phyloP scores from a whole-genome alignment of 2,113 vertebrate genomes.

The Equus quagga region DNA sequence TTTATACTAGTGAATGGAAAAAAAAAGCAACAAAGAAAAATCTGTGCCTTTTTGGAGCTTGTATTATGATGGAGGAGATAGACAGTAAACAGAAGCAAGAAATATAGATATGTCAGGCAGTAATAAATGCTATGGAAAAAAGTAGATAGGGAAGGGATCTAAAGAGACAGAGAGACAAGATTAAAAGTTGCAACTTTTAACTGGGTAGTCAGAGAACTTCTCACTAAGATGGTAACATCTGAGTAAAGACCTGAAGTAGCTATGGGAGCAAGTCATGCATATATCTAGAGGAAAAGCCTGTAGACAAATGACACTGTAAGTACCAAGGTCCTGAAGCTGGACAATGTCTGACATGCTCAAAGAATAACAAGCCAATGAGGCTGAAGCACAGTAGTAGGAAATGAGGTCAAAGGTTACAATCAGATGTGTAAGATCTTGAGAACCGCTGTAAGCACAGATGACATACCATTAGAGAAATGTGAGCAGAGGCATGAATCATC shows the following conservation, averaged over 20 bases:
- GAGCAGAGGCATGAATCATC: background rate
- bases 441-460: background rate
- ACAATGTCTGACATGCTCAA: background rate
- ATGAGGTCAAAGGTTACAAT: background rate
- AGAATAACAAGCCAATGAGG: background rate
- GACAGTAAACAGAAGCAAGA: background rate
- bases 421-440: background rate
- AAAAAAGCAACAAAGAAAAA: background rate
- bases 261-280: background rate
- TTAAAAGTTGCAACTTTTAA: background rate
- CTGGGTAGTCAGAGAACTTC: background rate
- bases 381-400: background rate
- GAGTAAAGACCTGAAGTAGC: background rate
- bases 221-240: background rate
- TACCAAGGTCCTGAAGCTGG: background rate
- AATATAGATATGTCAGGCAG: background rate
- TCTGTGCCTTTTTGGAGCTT: background rate
- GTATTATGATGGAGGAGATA: background rate
- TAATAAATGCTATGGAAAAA: background rate
- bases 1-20: background rate
- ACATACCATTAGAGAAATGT: background rate
- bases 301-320: background rate
- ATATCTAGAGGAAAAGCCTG: background rate
- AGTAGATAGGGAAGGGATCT: background rate
- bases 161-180: background rate